Evolutionary conservation across 2,888 invertebrate genomes (phyloP).

Genomic region (Cataglyphis cursor): DNA sequence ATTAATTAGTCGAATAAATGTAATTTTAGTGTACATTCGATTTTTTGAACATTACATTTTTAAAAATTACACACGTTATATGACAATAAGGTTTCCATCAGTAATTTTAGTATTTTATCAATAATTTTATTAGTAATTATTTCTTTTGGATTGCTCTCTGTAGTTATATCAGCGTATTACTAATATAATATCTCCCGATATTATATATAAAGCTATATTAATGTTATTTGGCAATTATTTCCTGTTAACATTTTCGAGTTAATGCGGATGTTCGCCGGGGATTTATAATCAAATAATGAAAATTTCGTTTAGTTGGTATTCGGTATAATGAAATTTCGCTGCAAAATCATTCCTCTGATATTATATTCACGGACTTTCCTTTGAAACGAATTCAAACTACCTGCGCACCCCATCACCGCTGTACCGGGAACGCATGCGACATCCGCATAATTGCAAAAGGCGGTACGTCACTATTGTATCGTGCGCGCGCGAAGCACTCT

Average conservation of each 20-base stretch:
- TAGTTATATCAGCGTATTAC: neutral
- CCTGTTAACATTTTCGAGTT: slow-evolving; percentile 38
- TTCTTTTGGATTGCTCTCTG: slow-evolving; percentile 15
- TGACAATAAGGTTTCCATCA: neutral
- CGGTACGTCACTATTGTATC: slow-evolving; percentile 69
- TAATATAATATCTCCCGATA: slow-evolving; percentile 2
- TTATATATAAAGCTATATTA: slow-evolving; percentile 33
- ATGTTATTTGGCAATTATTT: slow-evolving; percentile 40
- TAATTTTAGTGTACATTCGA: neutral
- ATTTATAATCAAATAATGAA: slow-evolving; percentile 49
- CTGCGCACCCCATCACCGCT: neutral
- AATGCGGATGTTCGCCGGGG: slow-evolving; percentile 26
- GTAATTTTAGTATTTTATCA: neutral
- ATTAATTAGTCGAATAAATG: neutral
- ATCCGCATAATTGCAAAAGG: slow-evolving; percentile 70
- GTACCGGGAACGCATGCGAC: slow-evolving; percentile 37
- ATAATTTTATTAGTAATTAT: neutral
- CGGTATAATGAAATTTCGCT: slow-evolving; percentile 44
- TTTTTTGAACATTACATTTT: neutral
- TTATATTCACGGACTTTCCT: slow-evolving; percentile 34
- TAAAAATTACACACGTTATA: neutral
- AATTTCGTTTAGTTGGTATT: slow-evolving; percentile 43
- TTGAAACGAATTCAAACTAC: slow-evolving; percentile 28
- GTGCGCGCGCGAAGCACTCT: slow-evolving; percentile 14
- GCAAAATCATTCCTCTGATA: slow-evolving; percentile 24